Base-by-base conservation (phyloP, 2,797 vertebrate species). In the Sorex maritimensis region DNA sequence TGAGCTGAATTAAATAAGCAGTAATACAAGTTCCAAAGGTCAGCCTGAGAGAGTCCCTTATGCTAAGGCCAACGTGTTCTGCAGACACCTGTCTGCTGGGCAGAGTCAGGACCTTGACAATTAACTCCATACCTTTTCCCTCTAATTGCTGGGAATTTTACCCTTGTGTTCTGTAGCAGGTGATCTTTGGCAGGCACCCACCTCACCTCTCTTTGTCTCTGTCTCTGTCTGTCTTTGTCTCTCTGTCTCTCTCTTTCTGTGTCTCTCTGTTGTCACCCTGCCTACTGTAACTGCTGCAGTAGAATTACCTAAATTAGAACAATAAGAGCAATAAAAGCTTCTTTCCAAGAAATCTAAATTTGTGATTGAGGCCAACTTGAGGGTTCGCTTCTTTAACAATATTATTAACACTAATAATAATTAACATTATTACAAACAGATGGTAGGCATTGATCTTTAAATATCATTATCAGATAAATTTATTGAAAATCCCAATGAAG, bases 1-100 rank as follows among this genome's bases (percentile, higher is more conserved):
- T 21, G 63, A 12, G 14, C 34, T 58, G n/a, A 95, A 88, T 61
- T 55, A 65, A 94, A 34, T 94, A 69, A 93, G 68, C 41, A 68
- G 5, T 28, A 83, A 41, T 55, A 52, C 34, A 41, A 14, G 3
- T 63, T 93, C 34, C 63, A 90, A 85, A 89, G 88, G 90, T 49
- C 81, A 88, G 41, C 17, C 38, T 0, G 1, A 61, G 49, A 81
- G 69, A 61, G 72, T 81, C 17, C 73, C 24, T 71, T 77, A 19
- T 71, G 13, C 82, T 44, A 28, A n/a, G 5, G 12, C 55, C 61
- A 65, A 26, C 67, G 75, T 5, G 12, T 49, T 83, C 14, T 10
- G 2, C 4, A 21, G 30, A 68, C 38, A 46, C 23, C 4, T 55
- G 65, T 83, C 13, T 2, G 0, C 44, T 28, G 26, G 24, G 55